Percentiles rank a stretch among this genome's conserved stretches.
phyloP scores from a whole-genome alignment of 2,113 vertebrate species.

The Serinus canaria region DNA sequence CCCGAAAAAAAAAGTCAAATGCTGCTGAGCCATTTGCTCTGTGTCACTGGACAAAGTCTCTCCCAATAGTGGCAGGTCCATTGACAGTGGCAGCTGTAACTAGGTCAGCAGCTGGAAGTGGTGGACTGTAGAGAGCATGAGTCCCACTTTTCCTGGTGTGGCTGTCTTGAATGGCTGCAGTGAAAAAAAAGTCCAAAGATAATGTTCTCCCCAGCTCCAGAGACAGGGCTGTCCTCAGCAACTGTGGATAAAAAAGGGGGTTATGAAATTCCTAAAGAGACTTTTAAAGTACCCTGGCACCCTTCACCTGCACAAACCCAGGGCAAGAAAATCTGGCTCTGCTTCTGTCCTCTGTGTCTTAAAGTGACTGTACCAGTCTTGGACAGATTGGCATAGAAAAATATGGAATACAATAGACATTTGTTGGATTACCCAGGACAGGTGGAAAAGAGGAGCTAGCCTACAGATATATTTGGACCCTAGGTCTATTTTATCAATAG shows the following conservation, averaged over 20 bases:
- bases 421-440: not conserved
- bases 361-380: not conserved
- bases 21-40: not conserved
- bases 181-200: not conserved
- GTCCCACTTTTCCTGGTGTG: accelerated
- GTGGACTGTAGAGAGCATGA: too few species aligned
- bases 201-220: too few species aligned
- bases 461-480: not conserved
- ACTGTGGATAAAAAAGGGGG: too few species aligned
- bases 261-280: not conserved
- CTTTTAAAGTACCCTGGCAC: not conserved
- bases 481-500: not conserved
- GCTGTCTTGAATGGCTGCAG: not conserved
- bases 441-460: not conserved
- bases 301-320: not conserved
- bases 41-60: not conserved
- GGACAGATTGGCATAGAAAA: not conserved
- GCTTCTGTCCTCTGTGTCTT: not conserved
- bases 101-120: not conserved
- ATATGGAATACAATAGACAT: not conserved
- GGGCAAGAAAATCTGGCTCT: not conserved
- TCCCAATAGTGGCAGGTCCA: not conserved
- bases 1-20: not conserved
- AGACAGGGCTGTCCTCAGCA: too few species aligned
- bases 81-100: too few species aligned